Conservation (phyloP, 2,797 vertebrate species). For the Morelia viridis region DNA sequence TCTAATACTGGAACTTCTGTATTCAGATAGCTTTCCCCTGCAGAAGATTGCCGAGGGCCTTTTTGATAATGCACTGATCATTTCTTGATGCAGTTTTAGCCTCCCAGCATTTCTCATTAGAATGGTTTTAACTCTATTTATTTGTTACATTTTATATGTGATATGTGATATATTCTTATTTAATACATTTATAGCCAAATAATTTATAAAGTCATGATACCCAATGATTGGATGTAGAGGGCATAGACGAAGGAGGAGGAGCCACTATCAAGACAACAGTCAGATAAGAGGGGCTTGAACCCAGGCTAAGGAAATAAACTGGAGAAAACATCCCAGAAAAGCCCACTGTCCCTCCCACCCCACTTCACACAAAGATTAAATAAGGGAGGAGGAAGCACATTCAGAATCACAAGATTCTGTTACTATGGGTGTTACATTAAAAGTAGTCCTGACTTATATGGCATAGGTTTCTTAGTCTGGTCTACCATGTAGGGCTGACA, state of each 20-base stretch:
- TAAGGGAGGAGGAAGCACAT: background rate
- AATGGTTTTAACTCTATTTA: background rate
- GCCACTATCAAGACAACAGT: no score
- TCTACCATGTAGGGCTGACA: background rate
- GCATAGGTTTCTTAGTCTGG: background rate
- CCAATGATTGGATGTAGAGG: background rate
- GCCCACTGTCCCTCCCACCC: no score
- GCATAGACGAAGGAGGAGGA: no score
- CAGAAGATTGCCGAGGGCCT: background rate
- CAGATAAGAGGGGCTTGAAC: no score
- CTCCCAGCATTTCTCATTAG: background rate
- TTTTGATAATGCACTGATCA: background rate
- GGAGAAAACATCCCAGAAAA: no score
- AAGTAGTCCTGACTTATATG: background rate
- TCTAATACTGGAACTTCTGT: no score
- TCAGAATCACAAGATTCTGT: background rate
- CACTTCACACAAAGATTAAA: background rate
- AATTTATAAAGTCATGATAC: background rate
- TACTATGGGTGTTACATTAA: background rate
- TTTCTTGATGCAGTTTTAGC: background rate
- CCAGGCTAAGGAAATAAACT: no score
- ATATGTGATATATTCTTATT: background rate
- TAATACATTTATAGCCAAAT: background rate
- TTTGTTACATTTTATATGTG: background rate
- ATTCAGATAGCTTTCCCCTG: no score